These are phyloP conservation scores for Antitype chi DNA, from an alignment of 2,888 invertebrate species.

Conservation along the genomic window DNA sequence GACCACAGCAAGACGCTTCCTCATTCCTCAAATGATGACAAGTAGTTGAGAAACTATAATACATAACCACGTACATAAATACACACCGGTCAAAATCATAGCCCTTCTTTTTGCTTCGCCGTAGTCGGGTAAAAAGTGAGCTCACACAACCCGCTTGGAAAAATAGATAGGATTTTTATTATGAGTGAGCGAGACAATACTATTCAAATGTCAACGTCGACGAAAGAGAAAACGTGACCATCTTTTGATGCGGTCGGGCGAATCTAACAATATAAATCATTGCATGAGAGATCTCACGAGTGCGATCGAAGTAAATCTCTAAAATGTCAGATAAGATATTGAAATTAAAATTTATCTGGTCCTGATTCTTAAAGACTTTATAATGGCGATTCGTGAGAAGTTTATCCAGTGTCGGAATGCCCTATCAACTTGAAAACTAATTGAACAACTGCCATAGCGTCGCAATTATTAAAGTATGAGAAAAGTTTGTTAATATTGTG, in stretches of 20 bases:
- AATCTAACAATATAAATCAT: conserved; percentile 22
- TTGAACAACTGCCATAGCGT: conserved; percentile 75
- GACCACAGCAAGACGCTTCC: no score
- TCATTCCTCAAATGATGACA: no score
- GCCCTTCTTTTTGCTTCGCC: no score
- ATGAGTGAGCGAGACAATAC: background rate
- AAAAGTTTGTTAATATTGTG: conserved; percentile 67
- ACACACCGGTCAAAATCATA: no score
- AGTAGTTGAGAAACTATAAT: no score
- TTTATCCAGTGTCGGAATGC: conserved; percentile 69
- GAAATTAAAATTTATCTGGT: conserved; percentile 81
- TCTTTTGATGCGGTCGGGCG: background rate
- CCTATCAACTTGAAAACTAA: conserved; percentile 73
- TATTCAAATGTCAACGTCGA: background rate
- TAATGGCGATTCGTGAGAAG: conserved; percentile 75
- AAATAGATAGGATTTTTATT: background rate
- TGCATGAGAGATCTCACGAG: conserved; percentile 63
- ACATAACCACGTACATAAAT: no score
- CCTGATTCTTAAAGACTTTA: conserved; percentile 77
- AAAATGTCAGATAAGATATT: conserved; percentile 77
- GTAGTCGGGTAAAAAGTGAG: background rate
- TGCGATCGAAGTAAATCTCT: conserved; percentile 69
- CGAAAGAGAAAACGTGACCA: background rate
- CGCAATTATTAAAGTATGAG: conserved; percentile 71
- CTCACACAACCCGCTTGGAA: background rate